A percentile compares a stretch with the other conserved stretches of the same genome.
These are phyloP conservation scores for Oncorhynchus masou DNA, from an alignment of 2,113 vertebrate species.

Conservation along the genomic window DNA sequence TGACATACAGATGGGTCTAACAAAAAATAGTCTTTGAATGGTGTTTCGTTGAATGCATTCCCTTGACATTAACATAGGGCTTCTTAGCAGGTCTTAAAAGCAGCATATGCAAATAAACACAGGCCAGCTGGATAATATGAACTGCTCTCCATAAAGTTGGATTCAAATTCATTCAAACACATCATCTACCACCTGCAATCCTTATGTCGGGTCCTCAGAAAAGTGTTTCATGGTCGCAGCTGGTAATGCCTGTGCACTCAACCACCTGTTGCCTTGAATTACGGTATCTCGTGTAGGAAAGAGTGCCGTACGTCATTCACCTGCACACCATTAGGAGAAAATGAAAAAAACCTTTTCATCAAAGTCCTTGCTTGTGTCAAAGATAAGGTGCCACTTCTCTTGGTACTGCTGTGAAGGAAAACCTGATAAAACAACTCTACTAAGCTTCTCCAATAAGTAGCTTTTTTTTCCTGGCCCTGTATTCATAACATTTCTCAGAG, in stretches of 20 bases:
- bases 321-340: background rate
- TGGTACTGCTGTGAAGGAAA: too few species aligned
- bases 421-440: too few species aligned
- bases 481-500: too few species aligned
- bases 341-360: background rate
- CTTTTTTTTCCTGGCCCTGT: too few species aligned
- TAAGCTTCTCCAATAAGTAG: too few species aligned
- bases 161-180: background rate
- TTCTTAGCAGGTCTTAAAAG: too few species aligned
- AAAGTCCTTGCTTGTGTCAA: background rate
- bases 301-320: background rate
- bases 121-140: background rate
- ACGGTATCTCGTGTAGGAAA: background rate
- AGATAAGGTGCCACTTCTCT: background rate
- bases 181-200: constrained; percentile 18
- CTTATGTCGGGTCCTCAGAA: constrained; percentile 1
- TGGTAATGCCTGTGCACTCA: background rate
- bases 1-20: too few species aligned
- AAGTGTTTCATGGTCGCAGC: background rate
- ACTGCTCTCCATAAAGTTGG: background rate
- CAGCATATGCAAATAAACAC: background rate
- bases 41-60: background rate
- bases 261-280: constrained; percentile 10
- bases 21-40: too few species aligned
- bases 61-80: background rate